These are phyloP conservation scores for Stegostoma tigrinum DNA, from an alignment of 2,113 vertebrate species.

Conservation along the genomic window DNA sequence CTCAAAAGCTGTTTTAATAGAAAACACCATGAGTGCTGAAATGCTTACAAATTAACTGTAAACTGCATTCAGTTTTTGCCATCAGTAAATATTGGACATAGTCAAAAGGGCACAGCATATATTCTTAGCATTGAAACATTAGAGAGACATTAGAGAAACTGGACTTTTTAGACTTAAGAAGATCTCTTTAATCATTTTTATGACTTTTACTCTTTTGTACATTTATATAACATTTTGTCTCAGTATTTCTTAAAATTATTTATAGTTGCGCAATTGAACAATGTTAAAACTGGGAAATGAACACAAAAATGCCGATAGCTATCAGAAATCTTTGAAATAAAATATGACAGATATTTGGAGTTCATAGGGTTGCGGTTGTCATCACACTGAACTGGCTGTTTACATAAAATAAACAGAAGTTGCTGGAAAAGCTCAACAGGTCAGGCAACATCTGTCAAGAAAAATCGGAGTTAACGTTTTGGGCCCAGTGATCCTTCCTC, in stretches of 20 bases:
- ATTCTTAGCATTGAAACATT: not conserved
- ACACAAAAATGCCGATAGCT: not conserved
- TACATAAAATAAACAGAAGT: not conserved
- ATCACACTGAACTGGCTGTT: not conserved
- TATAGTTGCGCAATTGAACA: not conserved
- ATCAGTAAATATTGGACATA: not conserved
- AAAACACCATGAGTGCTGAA: not conserved
- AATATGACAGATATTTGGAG: not conserved
- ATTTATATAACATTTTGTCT: too few relatives aligned
- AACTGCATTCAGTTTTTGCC: not conserved
- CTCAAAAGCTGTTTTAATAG: not conserved
- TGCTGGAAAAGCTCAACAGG: too few relatives aligned
- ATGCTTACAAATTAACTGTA: too few relatives aligned
- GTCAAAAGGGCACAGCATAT: not conserved
- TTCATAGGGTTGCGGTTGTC: not conserved
- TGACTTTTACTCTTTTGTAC: too few relatives aligned
- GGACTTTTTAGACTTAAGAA: not conserved
- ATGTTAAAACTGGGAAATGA: not conserved
- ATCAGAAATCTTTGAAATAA: not conserved
- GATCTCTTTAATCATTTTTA: too few relatives aligned
- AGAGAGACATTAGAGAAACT: not conserved
- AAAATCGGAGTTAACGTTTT: too few relatives aligned
- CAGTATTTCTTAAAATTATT: not conserved
- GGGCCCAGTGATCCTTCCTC: too few relatives aligned
- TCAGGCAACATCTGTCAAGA: too few relatives aligned